These are phyloP conservation scores for Anoura caudifer DNA, from an alignment of 2,113 vertebrate genomes.

Conservation along the genomic window DNA sequence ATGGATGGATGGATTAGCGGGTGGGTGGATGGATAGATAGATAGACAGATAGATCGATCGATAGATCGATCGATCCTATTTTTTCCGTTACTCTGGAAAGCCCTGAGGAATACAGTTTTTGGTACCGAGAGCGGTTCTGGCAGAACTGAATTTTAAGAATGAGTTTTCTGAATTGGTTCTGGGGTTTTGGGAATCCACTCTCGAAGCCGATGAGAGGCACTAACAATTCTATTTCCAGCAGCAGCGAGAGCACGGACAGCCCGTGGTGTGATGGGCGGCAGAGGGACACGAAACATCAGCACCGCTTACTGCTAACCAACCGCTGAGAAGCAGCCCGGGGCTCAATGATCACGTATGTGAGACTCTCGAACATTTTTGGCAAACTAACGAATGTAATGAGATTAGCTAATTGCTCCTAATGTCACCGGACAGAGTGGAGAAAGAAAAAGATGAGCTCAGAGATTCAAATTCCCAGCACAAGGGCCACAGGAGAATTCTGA, in stretches of 20 bases:
- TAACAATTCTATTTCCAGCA: background rate
- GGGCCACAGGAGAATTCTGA: background rate
- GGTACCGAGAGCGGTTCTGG: background rate
- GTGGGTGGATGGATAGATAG: no score
- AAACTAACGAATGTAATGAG: background rate
- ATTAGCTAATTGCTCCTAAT: background rate
- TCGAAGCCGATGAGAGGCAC: background rate
- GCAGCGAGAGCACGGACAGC: background rate
- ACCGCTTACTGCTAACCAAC: rapidly evolving
- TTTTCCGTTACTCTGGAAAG: background rate
- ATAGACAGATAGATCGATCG: background rate
- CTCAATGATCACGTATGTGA: background rate
- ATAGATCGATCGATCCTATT: background rate
- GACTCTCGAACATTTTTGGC: background rate
- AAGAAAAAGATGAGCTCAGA: background rate
- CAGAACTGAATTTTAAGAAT: background rate
- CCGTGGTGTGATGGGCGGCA: rapidly evolving
- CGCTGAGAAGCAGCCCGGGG: rapidly evolving
- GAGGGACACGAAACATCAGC: background rate
- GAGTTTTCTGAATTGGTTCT: background rate
- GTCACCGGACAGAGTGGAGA: background rate
- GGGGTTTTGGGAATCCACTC: background rate
- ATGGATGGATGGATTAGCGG: no score
- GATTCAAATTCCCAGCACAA: no score
- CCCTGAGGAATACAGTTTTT: background rate